Percentiles rank a stretch among this genome's conserved stretches.
These are phyloP conservation scores for Syrista parreyssii DNA, from an alignment of 2,888 invertebrate species.

Conservation along the genomic window DNA sequence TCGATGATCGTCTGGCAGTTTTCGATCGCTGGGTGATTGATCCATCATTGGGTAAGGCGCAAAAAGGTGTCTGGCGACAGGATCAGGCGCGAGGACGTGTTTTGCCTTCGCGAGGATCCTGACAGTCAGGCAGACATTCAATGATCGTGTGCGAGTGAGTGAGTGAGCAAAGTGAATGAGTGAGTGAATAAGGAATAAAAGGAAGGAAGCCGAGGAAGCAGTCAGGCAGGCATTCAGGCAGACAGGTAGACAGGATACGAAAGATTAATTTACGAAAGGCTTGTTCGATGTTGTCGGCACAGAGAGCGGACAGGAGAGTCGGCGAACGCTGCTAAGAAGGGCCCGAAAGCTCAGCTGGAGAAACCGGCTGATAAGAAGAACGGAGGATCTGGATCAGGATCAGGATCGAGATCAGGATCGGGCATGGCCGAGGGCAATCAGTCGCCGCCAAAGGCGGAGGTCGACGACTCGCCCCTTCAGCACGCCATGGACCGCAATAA, in stretches of 20 bases:
- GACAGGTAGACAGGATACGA: constrained; percentile 35
- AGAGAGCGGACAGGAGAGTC: constrained; percentile 36
- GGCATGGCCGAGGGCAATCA: constrained; percentile 66
- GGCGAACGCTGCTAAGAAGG: constrained; percentile 53
- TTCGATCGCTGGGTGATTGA: not conserved
- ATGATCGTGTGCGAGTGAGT: not conserved
- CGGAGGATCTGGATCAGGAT: constrained; percentile 43
- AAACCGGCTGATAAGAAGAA: constrained; percentile 40
- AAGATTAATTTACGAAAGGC: constrained; percentile 48
- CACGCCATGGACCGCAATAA: constrained; percentile 96
- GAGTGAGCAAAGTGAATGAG: not conserved
- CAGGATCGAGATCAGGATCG: constrained; percentile 29
- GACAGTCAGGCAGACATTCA: not conserved
- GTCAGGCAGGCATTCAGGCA: not conserved
- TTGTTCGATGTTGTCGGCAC: constrained; percentile 3
- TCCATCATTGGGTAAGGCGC: not conserved
- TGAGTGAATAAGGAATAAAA: not conserved
- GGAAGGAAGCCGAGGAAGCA: not conserved
- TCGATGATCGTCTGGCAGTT: not conserved
- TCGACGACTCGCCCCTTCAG: constrained; percentile 94
- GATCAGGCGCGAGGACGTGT: not conserved
- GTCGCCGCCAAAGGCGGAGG: constrained; percentile 91
- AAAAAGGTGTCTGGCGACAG: not conserved
- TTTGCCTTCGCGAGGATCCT: not conserved
- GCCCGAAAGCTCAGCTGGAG: constrained; percentile 47